Conservation (phyloP, 2,113 vertebrate species). For the Suncus etruscus region DNA sequence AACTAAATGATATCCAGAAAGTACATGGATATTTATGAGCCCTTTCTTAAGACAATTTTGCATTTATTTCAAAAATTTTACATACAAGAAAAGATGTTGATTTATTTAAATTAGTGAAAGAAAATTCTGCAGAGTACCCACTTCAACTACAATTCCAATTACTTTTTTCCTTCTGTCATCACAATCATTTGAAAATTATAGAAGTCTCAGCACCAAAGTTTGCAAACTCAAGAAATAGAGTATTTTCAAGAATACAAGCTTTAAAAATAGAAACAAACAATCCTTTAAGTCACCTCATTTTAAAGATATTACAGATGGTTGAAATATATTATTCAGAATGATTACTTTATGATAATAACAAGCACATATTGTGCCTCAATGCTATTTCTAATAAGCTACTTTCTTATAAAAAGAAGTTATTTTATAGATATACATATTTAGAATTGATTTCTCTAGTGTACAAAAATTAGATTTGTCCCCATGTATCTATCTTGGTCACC, state of each 20-base stretch:
- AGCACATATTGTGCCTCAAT: constrained; percentile 14
- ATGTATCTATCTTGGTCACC: neutral
- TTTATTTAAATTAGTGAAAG: constrained; percentile 82
- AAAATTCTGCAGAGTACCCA: constrained; percentile 81
- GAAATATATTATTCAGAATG: constrained; percentile 66
- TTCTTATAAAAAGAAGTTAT: constrained; percentile 22
- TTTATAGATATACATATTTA: constrained; percentile 3
- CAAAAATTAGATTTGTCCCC: constrained; percentile 24
- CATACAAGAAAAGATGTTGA: constrained; percentile 79
- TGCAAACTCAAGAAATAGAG: constrained; percentile 76
- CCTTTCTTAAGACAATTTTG: constrained; percentile 80
- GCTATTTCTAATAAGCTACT: constrained; percentile 5
- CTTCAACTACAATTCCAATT: constrained; percentile 80
- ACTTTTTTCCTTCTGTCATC: constrained; percentile 83
- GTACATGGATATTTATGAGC: constrained; percentile 83
- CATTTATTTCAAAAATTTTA: constrained; percentile 82
- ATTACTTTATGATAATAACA: constrained; percentile 60
- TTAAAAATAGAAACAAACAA: constrained; percentile 75
- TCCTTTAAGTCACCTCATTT: constrained; percentile 64
- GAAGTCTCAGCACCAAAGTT: constrained; percentile 81
- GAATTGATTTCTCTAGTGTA: neutral
- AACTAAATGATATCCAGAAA: constrained; percentile 76
- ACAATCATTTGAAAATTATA: constrained; percentile 81
- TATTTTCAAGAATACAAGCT: constrained; percentile 66
- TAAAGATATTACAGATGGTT: constrained; percentile 59